Conservation (phyloP, 1,140 invertebrate species). For the Stenopsyche tienmushanensis region DNA sequence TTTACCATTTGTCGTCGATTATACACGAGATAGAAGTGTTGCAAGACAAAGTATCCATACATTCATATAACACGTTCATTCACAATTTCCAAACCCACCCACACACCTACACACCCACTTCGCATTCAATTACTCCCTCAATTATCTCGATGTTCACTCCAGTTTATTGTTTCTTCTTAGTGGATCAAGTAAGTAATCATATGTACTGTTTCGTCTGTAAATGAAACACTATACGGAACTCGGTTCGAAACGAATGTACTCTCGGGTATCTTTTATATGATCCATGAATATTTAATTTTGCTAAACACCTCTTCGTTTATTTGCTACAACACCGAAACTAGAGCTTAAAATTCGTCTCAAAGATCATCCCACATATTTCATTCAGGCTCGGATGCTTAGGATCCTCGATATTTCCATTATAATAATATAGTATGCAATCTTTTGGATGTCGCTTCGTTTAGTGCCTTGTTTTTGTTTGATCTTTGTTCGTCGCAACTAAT, state of each 20-base stretch:
- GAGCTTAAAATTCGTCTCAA: too few relatives aligned
- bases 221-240: constrained; percentile 40
- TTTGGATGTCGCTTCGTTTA: too few relatives aligned
- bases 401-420: too few relatives aligned
- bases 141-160: constrained; percentile 41
- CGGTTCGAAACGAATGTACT: too few relatives aligned
- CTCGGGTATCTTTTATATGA: constrained; percentile 31
- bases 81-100: neutral
- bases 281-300: constrained; percentile 39
- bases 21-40: neutral
- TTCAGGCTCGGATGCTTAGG: too few relatives aligned
- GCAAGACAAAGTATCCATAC: too few relatives aligned
- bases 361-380: too few relatives aligned
- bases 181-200: constrained; percentile 33
- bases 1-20: constrained; percentile 28
- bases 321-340: too few relatives aligned
- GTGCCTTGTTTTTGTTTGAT: too few relatives aligned
- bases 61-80: constrained; percentile 1
- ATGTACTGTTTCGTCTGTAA: constrained; percentile 36
- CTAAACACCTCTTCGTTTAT: too few relatives aligned
- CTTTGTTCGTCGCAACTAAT: too few relatives aligned
- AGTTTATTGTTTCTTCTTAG: constrained; percentile 42
- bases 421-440: too few relatives aligned
- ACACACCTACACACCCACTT: constrained; percentile 7
- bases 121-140: constrained; percentile 40